Percentiles rank a stretch among this genome's conserved stretches.
Conservation (phyloP, 2,888 invertebrate genomes). For the Agrotis clavis region DNA sequence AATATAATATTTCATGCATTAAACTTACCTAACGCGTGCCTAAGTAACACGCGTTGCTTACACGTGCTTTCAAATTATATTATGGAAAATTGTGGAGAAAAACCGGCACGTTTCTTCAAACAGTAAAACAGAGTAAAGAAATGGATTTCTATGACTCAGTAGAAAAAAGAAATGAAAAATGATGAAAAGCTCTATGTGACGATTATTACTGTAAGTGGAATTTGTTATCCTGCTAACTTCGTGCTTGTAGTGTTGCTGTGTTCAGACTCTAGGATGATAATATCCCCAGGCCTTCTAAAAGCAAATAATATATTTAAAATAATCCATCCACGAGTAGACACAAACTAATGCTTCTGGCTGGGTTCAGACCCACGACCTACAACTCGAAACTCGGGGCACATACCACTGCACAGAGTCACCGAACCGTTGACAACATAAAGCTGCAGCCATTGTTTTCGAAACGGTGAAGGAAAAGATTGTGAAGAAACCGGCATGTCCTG, state of each 20-base stretch:
- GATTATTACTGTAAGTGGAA: not conserved
- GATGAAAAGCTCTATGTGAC: not conserved
- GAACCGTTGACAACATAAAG: too few relatives aligned
- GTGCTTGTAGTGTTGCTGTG: not conserved
- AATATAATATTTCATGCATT: conserved; percentile 18
- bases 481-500: too few relatives aligned
- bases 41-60: conserved; percentile 24
- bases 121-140: not conserved
- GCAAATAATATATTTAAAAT: too few relatives aligned
- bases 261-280: not conserved
- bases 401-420: too few relatives aligned
- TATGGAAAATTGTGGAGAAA: conserved; percentile 5
- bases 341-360: too few relatives aligned
- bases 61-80: conserved; percentile 32
- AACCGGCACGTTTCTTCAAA: conserved; percentile 2
- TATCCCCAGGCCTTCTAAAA: too few relatives aligned
- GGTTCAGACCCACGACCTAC: too few relatives aligned
- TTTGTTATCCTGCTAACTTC: not conserved
- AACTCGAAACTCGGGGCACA: too few relatives aligned
- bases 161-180: not conserved
- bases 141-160: not conserved
- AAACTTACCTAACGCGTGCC: conserved; percentile 24
- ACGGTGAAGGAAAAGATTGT: too few relatives aligned
- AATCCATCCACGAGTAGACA: too few relatives aligned
- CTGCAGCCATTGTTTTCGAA: too few relatives aligned